Percentiles rank a stretch among this genome's conserved stretches.
These are phyloP conservation scores for Cybosia mesomella DNA, from an alignment of 2,888 invertebrate species.

Conservation along the genomic window DNA sequence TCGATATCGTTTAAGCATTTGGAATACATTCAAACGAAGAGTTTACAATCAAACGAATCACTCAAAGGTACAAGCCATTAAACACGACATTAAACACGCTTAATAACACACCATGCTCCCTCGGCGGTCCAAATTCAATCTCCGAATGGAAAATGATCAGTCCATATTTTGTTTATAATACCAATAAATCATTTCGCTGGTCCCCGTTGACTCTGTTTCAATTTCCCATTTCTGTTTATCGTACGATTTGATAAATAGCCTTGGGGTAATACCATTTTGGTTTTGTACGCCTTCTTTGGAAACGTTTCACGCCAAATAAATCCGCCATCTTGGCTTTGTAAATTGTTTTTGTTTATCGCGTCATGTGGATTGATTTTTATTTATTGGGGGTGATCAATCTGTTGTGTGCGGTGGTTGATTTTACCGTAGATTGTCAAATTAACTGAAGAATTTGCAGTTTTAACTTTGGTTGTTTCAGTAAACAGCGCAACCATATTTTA, in stretches of 20 bases:
- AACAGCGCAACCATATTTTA: not conserved
- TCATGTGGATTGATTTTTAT: conserved; percentile 73
- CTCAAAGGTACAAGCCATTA: conserved; percentile 39
- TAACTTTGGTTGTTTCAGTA: not conserved
- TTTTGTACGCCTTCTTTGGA: conserved; percentile 72
- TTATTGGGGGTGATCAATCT: conserved; percentile 66
- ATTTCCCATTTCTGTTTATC: conserved; percentile 85
- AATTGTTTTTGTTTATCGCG: conserved; percentile 78
- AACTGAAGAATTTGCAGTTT: not conserved
- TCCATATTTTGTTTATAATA: conserved; percentile 83
- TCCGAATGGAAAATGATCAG: conserved; percentile 82
- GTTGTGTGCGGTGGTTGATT: conserved; percentile 50
- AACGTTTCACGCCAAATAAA: conserved; percentile 82
- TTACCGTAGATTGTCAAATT: conserved; percentile 17
- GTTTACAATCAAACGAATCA: conserved; percentile 33
- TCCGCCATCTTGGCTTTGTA: conserved; percentile 78
- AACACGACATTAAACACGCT: conserved; percentile 54
- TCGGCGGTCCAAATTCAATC: conserved; percentile 76
- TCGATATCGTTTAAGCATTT: not conserved
- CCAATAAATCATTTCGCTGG: conserved; percentile 82
- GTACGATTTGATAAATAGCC: conserved; percentile 85
- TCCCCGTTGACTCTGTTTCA: conserved; percentile 83
- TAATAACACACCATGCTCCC: conserved; percentile 66
- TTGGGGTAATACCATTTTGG: conserved; percentile 71
- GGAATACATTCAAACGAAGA: conserved; percentile 5